These are phyloP conservation scores for Ectropis crepuscularia DNA, from an alignment of 2,888 invertebrate species.

Conservation along the genomic window DNA sequence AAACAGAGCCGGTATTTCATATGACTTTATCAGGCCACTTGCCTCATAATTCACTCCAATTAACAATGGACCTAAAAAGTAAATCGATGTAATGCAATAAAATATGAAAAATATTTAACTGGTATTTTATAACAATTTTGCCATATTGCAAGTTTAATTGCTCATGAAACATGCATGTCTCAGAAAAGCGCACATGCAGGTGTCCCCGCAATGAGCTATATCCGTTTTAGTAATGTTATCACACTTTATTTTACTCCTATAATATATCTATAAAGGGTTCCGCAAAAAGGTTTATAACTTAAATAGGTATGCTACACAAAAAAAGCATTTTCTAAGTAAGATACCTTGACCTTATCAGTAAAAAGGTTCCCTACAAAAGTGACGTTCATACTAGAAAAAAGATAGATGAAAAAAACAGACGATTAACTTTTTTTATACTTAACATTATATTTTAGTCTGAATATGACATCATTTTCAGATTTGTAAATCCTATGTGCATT, in stretches of 20 bases:
- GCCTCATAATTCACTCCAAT: slow-evolving; percentile 3
- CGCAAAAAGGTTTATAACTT: no score
- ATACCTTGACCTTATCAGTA: no score
- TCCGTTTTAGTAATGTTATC: slow-evolving; percentile 46
- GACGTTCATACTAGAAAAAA: no score
- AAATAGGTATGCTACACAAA: no score
- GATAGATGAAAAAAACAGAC: no score
- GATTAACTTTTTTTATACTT: no score
- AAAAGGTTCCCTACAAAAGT: no score
- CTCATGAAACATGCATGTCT: slow-evolving; percentile 64
- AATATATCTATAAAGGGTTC: background rate
- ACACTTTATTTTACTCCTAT: background rate
- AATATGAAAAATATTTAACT: slow-evolving; percentile 43
- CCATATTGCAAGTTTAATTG: slow-evolving; percentile 61
- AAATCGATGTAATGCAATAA: slow-evolving; percentile 21
- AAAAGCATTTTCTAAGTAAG: no score
- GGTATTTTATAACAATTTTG: slow-evolving; percentile 58
- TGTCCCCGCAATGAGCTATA: slow-evolving; percentile 50
- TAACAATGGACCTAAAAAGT: slow-evolving; percentile 19
- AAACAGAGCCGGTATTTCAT: background rate
- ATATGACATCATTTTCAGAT: no score
- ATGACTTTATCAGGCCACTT: slow-evolving; percentile 5
- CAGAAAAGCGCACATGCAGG: slow-evolving; percentile 57
- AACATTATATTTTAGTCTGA: no score
- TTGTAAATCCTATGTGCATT: no score